Evolutionary conservation across 2,113 vertebrate species (phyloP).

Genomic region (Apaloderma vittatum): DNA sequence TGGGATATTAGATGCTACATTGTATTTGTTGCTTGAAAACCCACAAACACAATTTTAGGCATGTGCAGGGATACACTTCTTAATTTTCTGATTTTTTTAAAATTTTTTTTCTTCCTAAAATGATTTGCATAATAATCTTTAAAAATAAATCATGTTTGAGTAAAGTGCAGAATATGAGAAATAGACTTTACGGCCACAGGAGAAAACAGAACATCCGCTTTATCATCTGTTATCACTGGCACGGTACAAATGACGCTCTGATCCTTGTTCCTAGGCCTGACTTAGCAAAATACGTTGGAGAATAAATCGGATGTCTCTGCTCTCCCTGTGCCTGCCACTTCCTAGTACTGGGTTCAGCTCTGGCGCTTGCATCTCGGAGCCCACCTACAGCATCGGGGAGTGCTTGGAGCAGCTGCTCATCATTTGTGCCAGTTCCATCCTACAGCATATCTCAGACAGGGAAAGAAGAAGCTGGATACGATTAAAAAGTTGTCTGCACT

Average conservation of each 20-base stretch:
- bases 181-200: not conserved
- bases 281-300: not conserved
- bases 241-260: constrained; percentile 6
- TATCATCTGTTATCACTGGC: not conserved
- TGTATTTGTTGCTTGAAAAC: not conserved
- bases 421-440: too few species aligned
- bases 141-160: not conserved
- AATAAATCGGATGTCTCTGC: constrained; percentile 8
- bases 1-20: accelerated
- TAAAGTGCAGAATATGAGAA: not conserved
- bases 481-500: constrained; percentile 44
- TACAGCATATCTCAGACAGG: not conserved
- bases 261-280: constrained; percentile 29
- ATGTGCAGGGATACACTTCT: not conserved
- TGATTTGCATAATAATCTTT: not conserved
- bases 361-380: not conserved
- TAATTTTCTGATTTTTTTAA: not conserved
- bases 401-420: constrained; percentile 31
- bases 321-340: constrained; percentile 22
- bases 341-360: constrained; percentile 38
- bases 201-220: not conserved
- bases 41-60: not conserved
- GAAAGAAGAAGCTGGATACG: constrained; percentile 22
- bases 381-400: constrained; percentile 19
- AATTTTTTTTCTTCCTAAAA: not conserved